phyloP scores from a whole-genome alignment of 2,888 invertebrate genomes.

The Polydrusus pterygomalis region DNA sequence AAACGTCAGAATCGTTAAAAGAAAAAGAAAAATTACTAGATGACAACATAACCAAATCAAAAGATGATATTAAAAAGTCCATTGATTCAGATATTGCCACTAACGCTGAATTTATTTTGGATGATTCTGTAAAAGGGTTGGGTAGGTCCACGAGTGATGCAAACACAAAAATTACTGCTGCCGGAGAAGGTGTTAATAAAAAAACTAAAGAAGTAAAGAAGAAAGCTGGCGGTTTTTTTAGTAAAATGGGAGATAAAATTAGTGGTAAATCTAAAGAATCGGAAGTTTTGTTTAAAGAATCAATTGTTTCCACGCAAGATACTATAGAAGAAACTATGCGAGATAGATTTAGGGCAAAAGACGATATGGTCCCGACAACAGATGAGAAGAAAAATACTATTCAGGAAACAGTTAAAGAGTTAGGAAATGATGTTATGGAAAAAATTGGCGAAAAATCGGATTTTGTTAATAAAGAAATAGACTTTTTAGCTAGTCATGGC shows the following conservation, averaged over 20 bases:
- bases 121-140: neutral
- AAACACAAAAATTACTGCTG: slow-evolving; percentile 16
- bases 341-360: neutral
- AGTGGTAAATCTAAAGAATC: slow-evolving; percentile 39
- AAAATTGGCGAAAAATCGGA: neutral
- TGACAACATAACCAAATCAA: neutral
- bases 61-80: slow-evolving; percentile 8
- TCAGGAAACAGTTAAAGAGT: slow-evolving; percentile 1
- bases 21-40: neutral
- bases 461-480: no score
- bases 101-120: neutral
- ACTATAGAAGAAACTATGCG: neutral
- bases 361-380: neutral
- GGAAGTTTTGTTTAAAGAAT: slow-evolving; percentile 40
- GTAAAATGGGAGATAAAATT: slow-evolving; percentile 42
- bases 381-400: neutral
- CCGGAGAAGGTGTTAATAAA: slow-evolving; percentile 5
- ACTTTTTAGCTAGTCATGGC: no score
- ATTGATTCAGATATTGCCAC: slow-evolving; percentile 18
- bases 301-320: neutral
- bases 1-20: neutral
- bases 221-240: slow-evolving; percentile 38
- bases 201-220: slow-evolving; percentile 11
- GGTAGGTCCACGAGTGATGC: neutral
- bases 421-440: neutral